Conservation (phyloP, 1,140 invertebrate genomes). For the Sinella curviseta region DNA sequence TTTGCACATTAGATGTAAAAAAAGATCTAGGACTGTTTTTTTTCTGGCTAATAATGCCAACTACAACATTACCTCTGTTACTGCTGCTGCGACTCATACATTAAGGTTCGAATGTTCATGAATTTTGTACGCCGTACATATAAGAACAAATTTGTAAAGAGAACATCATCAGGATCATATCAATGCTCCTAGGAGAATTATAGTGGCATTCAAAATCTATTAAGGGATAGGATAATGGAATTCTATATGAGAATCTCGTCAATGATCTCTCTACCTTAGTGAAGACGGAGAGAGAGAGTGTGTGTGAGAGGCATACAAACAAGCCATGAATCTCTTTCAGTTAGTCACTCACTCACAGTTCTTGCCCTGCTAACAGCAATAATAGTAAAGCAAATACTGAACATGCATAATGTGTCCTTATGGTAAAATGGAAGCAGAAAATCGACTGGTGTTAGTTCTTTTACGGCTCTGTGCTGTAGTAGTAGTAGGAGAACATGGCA, state of each 20-base stretch:
- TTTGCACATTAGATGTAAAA: not conserved
- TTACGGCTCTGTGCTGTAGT: too few relatives aligned
- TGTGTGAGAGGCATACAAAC: not conserved
- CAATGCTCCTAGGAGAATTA: slow-evolving; percentile 2
- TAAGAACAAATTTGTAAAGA: not conserved
- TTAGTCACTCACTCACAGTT: not conserved
- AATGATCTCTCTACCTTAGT: not conserved
- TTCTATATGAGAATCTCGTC: not conserved
- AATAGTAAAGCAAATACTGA: not conserved
- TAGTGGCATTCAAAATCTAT: slow-evolving; percentile 16
- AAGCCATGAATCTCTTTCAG: slow-evolving; percentile 1
- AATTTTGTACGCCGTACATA: not conserved
- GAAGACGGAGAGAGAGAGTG: not conserved
- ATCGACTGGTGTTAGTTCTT: too few relatives aligned
- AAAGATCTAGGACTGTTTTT: not conserved
- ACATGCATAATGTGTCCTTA: not conserved
- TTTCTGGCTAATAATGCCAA: slow-evolving; percentile 7
- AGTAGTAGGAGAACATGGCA: too few relatives aligned
- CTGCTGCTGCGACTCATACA: not conserved
- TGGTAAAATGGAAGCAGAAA: not conserved
- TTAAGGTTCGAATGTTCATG: not conserved
- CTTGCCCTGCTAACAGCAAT: not conserved
- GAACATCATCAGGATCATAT: not conserved
- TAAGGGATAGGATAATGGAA: slow-evolving; percentile 14
- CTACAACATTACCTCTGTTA: not conserved